Base-by-base conservation (phyloP, 2,888 invertebrate species). In the Chrysopilus asiliformis region DNA sequence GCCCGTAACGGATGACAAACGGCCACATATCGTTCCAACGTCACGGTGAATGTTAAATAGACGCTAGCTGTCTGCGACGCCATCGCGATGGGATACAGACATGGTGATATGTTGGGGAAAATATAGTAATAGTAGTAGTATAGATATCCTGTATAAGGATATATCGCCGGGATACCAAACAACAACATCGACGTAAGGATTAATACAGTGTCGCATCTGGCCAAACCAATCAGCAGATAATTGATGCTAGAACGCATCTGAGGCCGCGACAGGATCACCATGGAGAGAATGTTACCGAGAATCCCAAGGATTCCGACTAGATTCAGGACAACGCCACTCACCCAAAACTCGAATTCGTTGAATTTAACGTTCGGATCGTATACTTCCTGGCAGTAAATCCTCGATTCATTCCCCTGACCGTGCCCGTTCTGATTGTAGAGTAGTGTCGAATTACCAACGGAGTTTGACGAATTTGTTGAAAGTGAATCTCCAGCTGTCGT, bases 221-320 rank as follows among this genome's bases (percentile, higher is more conserved):
- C 94, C 49, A 97, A 71, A 4, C 91, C 93, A 46, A 90, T 85
- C 42, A 97, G 72, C 55, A 94, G 74, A 62, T 90, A 87, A 65
- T 94, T 94, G 56, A 94, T 89, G 55, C 93, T 91, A 40, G 90
- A 90, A 52, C 86, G 77, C 94, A 95, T 94, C 64, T 93, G 84
- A 16, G 91, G 90, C 37, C 90, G 74, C 40, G 87, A 84, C 34
- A 93, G 68, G 49, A 93, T 90, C 42, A 91, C 77, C 71, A 89
- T 85, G 26, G 91, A 80, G 38, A 94, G 79, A 39, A 84, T 72
- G 65, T 93, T 94, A 45, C 93, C 94, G 29, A 89, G 70, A 43
- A 93, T 74, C 5, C 93, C 94, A 51, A 81, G 77, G 17, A 82
- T 62, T 40, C 84, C 85, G 50, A 91, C 75, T 32, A 75, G 61